Evolutionary conservation across 2,113 vertebrate genomes (phyloP), one percentile per base, ranked within the genome.

Genomic region (Silurus asotus): DNA sequence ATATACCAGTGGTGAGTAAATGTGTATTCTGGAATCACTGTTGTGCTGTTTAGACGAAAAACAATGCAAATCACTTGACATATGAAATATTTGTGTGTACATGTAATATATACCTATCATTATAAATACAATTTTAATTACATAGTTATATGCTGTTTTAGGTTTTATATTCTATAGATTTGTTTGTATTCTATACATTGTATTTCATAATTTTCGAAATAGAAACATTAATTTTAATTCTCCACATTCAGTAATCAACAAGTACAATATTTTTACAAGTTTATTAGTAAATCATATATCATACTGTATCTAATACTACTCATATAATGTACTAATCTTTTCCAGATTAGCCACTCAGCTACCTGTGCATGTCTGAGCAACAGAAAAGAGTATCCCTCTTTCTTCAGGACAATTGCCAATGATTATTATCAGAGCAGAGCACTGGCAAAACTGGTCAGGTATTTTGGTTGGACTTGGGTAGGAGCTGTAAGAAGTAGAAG

Each of bases 361-460:
- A 94, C 94, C 1, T 95, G 94, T 90, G 94, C 94, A 25, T 95
- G 94, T 92, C 94, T 96, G 19, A 92, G 95, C 86, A 93, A 95
- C 89, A 95, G 94, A 88, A 93, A 86, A 86, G 91, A 95, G 77
- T 95, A 94, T 69, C 94, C 94, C 0, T 94, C 94, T 55, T 96
- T 95, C 87, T 95, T 96, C 61, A 91, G 95, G 87, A 96, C 95
- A 59, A 95, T 95, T 81, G 94, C 95, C 0, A 95, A 93, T 91
- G 95, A 96, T 86, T 84, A 93, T 72, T 93, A 94, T 51, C 95
- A 96, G 74, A 95, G 94, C 88, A 90, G 84, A 89, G 95, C 93
- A 0, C 82, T 95, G 23, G 95, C 94, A 86, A 94, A 96, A 85
- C 90, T 96, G 76, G 85, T 95, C 15, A 95, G 94, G 78, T 85